Evolutionary conservation across 2,113 vertebrate genomes (phyloP), one percentile per base, ranked within the genome.

Genomic region (Struthidea cinerea): DNA sequence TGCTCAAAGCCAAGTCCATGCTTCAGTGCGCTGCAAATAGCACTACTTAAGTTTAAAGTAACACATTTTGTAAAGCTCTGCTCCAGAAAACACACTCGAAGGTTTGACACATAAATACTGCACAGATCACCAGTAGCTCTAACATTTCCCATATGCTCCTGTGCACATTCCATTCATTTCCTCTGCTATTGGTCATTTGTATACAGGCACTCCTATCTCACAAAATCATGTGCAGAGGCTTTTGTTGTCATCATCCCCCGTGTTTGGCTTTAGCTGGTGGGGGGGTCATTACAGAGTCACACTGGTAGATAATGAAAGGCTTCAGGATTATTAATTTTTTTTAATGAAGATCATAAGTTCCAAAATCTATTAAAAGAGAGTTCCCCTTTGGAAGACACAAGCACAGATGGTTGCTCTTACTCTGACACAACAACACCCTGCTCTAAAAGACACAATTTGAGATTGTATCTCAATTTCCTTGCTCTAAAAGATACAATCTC

Each of bases 81-180:
- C 90, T 94, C 80, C 93, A 95, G 78, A 85, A 95, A 91, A 74
- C 70, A 41, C 46, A 63, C 75, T 70, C 32, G 76, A 80, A 89
- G 52, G 84, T 67, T 89, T 91, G 61, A 53, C 2, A 3, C 75
- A 79, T 69, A 91, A 96, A 83, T 83, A 65, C 35, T 32, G 41
- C 37, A 32, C 81, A 74, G 82, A 61, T 77, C 59, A 69, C 53
- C 84, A 77, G 79, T 28, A 83, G 60, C 57, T 93, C 63, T 65
- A 91, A 76, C 60, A 13, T 41, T 77, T 85, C 47, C 85, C 75
- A 10, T 16, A 35, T 50, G 71, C 63, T 69, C 39, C 76, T 47
- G 55, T 84, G 71, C 55, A 56, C 68, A 13, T 63, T 77, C 59
- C 32, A 41, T 47, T 80, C 13, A 44, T 70, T 90, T 77, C 59